These are phyloP conservation scores for Pomatostomus ruficeps DNA, from an alignment of 2,113 vertebrate species.

Conservation along the genomic window DNA sequence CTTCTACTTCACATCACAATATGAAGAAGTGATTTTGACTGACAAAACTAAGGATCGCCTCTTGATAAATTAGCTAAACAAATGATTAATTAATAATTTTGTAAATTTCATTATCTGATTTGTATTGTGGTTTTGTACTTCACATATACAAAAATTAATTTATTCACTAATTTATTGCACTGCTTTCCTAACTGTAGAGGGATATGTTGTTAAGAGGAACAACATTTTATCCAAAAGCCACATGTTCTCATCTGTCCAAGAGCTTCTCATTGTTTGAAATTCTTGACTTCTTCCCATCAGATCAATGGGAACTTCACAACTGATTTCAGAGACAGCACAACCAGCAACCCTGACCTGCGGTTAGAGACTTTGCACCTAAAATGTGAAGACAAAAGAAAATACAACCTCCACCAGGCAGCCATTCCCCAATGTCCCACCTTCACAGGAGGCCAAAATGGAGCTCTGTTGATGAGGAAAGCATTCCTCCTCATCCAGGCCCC, in stretches of 20 bases:
- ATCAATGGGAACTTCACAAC: background rate
- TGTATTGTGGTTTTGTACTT: background rate
- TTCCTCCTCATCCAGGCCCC: constrained; percentile 37
- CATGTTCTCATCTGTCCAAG: background rate
- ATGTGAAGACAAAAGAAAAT: background rate
- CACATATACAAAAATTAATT: background rate
- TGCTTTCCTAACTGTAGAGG: background rate
- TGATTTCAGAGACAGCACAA: background rate
- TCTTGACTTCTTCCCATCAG: background rate
- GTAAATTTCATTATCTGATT: background rate
- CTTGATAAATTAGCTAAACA: background rate
- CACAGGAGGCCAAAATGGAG: constrained; percentile 5
- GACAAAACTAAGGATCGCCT: background rate
- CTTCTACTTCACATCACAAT: background rate
- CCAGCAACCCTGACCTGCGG: background rate
- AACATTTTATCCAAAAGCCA: background rate
- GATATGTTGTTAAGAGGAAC: background rate
- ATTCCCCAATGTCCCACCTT: background rate
- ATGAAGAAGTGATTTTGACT: background rate
- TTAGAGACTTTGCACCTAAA: background rate
- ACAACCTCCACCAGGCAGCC: background rate
- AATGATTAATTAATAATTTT: background rate
- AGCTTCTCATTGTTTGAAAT: background rate
- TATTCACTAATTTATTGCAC: background rate
- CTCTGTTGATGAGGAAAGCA: constrained; percentile 53